phyloP scores from a whole-genome alignment of 2,797 vertebrate species.

The Poecile montanus region DNA sequence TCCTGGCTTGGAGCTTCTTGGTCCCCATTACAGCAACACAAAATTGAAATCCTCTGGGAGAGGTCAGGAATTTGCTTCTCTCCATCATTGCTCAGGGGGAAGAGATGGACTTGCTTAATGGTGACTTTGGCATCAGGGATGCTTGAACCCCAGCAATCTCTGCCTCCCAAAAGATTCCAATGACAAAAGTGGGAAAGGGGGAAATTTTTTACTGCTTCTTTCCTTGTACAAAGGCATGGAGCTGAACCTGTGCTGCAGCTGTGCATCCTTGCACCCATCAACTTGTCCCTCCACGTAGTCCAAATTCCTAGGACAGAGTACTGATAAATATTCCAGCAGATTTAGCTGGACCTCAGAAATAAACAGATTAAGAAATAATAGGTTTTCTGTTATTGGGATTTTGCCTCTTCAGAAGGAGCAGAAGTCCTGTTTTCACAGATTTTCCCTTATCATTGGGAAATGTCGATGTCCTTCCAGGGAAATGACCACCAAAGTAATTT shows the following conservation, averaged over 20 bases:
- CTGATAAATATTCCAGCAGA: neutral
- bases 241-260: neutral
- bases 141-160: neutral
- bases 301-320: neutral
- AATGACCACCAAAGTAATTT: neutral
- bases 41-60: neutral
- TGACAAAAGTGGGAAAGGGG: neutral
- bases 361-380: neutral
- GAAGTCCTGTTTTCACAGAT: neutral
- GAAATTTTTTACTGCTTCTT: neutral
- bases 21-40: neutral
- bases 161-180: neutral
- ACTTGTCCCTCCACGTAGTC: too few species aligned
- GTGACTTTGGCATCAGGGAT: neutral
- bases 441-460: neutral
- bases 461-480: fast-evolving
- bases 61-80: neutral
- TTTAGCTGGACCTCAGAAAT: neutral
- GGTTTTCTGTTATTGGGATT: neutral
- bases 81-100: neutral
- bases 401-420: neutral
- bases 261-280: too few species aligned
- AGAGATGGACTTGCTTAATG: fast-evolving
- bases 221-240: too few species aligned
- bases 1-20: neutral